phyloP scores from a whole-genome alignment of 1,140 invertebrate genomes.

The Fopius arisanus region DNA sequence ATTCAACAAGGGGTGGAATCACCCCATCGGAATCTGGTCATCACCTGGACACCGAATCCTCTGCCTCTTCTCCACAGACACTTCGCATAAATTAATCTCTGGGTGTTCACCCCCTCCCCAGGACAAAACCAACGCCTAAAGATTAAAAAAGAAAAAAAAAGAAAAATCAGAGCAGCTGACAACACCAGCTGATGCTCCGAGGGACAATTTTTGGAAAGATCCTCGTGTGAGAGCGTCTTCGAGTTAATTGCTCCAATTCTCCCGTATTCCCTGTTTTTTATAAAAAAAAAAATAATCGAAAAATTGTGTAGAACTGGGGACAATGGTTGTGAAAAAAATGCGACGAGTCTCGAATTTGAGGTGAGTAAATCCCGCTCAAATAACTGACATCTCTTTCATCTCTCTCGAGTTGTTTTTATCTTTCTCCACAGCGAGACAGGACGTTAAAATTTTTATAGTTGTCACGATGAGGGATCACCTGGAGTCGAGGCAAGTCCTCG shows the following conservation, averaged over 20 bases:
- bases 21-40: slow-evolving; percentile 47
- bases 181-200: slow-evolving; percentile 17
- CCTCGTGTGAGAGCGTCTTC: slow-evolving; percentile 6
- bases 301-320: background rate
- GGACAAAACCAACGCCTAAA: background rate
- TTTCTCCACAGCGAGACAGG: slow-evolving; percentile 19
- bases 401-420: background rate
- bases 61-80: slow-evolving; percentile 28
- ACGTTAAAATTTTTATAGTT: slow-evolving; percentile 35
- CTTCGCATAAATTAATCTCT: slow-evolving; percentile 24
- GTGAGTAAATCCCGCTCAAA: slow-evolving; percentile 22
- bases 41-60: slow-evolving; percentile 51
- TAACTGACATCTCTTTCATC: slow-evolving; percentile 11
- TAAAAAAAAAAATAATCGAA: background rate
- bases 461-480: slow-evolving; percentile 37
- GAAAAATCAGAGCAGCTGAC: slow-evolving; percentile 19
- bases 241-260: slow-evolving; percentile 19
- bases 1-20: slow-evolving; percentile 39
- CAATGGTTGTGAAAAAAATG: background rate
- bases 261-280: background rate
- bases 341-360: slow-evolving; percentile 3
- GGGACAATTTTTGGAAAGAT: slow-evolving; percentile 21
- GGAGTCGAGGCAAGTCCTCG: slow-evolving; percentile 5
- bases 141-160: slow-evolving; percentile 9
- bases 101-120: slow-evolving; percentile 1